A percentile compares a stretch with the other conserved stretches of the same genome.
phyloP scores from a whole-genome alignment of 2,888 invertebrate genomes.

The Cerastoderma edule region DNA sequence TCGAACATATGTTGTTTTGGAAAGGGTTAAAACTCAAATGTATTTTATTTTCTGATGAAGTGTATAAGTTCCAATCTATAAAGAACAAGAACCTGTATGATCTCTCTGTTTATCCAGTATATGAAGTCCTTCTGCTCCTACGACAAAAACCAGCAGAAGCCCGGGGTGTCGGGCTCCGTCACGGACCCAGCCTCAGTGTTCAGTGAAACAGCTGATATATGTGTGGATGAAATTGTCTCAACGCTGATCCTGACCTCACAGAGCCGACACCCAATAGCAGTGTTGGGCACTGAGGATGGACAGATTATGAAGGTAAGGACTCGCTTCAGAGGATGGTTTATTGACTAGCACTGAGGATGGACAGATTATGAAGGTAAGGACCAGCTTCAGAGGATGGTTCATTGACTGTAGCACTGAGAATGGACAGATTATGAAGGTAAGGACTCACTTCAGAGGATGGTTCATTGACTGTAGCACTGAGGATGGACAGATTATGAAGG shows the following conservation, averaged over 20 bases:
- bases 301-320: slow-evolving; percentile 52
- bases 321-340: no score
- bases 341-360: no score
- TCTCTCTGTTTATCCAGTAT: no score
- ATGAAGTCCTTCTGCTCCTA: slow-evolving; percentile 46
- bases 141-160: slow-evolving; percentile 32
- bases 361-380: no score
- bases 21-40: no score
- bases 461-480: no score
- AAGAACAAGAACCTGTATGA: not conserved
- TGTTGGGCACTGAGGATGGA: slow-evolving; percentile 54
- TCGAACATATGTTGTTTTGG: no score
- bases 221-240: slow-evolving; percentile 49
- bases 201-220: slow-evolving; percentile 34
- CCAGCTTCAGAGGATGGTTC: no score
- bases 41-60: not conserved
- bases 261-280: slow-evolving; percentile 48
- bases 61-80: not conserved
- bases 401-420: no score
- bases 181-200: slow-evolving; percentile 29
- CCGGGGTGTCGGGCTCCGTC: slow-evolving; percentile 37
- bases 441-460: no score
- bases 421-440: no score
- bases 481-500: no score
- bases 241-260: slow-evolving; percentile 41